These are phyloP conservation scores for Cherax destructor DNA, from an alignment of 1,140 invertebrate species.

Conservation along the genomic window DNA sequence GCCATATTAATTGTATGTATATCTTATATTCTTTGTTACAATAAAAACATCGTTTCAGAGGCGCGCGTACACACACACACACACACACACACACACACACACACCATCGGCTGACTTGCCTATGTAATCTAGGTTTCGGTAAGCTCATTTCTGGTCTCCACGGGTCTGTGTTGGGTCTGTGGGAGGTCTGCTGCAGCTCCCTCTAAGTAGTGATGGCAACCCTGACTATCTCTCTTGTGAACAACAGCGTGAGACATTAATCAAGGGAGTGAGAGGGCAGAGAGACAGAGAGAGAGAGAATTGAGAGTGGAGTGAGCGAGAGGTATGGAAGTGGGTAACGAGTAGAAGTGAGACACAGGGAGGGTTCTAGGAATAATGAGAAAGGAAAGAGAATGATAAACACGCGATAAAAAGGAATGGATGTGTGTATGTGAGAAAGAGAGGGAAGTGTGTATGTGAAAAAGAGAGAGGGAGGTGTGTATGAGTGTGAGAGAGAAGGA, in stretches of 20 bases:
- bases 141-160: neutral
- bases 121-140: neutral
- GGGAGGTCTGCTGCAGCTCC: no score
- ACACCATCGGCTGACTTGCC: neutral
- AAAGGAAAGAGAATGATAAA: neutral
- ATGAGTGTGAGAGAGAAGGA: neutral
- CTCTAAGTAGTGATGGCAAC: neutral
- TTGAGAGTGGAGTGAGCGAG: neutral
- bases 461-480: neutral
- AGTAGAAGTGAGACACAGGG: neutral
- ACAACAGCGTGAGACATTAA: neutral
- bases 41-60: no score
- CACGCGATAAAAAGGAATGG: neutral
- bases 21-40: no score
- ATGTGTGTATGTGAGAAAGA: neutral
- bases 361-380: neutral
- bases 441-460: no score
- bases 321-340: neutral
- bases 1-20: no score
- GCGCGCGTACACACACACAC: neutral
- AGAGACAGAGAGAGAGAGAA: constrained; percentile 3
- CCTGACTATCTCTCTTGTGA: neutral
- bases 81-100: neutral
- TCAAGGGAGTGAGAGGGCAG: neutral
- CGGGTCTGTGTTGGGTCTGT: neutral